These are phyloP conservation scores for Neocrepidodera transversa DNA, from an alignment of 2,888 invertebrate genomes.

Conservation along the genomic window DNA sequence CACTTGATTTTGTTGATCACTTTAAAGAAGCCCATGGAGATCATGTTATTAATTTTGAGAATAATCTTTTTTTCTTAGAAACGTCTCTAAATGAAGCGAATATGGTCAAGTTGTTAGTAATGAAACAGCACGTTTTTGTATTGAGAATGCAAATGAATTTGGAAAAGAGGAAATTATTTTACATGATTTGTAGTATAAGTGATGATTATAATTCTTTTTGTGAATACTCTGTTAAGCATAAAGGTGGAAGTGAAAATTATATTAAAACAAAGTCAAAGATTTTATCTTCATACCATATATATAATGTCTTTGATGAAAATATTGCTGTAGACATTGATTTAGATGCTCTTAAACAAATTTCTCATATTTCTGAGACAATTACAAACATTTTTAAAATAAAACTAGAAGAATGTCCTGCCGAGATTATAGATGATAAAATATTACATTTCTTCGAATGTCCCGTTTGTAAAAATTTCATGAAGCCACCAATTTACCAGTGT, in stretches of 20 bases:
- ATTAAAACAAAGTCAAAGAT: conserved; percentile 50
- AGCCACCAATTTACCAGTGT: conserved; percentile 55
- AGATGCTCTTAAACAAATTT: conserved; percentile 47
- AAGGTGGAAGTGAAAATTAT: conserved; percentile 47
- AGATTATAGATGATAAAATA: conserved; percentile 49
- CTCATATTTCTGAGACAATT: conserved; percentile 43
- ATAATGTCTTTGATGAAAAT: conserved; percentile 42
- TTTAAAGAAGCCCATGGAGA: conserved; percentile 49
- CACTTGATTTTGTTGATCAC: conserved; percentile 48
- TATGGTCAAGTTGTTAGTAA: conserved; percentile 47
- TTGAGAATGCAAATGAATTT: conserved; percentile 46
- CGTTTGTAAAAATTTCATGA: conserved; percentile 54
- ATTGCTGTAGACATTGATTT: conserved; percentile 47
- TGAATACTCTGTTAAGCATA: conserved; percentile 51
- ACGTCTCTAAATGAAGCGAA: conserved; percentile 45
- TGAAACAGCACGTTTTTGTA: conserved; percentile 47
- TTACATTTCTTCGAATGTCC: conserved; percentile 54
- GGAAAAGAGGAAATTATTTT: conserved; percentile 45
- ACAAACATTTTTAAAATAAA: conserved; percentile 47
- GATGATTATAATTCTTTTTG: conserved; percentile 43
- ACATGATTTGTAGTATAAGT: conserved; percentile 50
- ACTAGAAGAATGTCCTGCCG: conserved; percentile 34
- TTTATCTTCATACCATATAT: conserved; percentile 40
- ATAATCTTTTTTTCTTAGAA: conserved; percentile 47
- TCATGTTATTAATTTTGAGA: conserved; percentile 48